Conservation (phyloP, 2,113 vertebrate species). For the Dasypus novemcinctus region DNA sequence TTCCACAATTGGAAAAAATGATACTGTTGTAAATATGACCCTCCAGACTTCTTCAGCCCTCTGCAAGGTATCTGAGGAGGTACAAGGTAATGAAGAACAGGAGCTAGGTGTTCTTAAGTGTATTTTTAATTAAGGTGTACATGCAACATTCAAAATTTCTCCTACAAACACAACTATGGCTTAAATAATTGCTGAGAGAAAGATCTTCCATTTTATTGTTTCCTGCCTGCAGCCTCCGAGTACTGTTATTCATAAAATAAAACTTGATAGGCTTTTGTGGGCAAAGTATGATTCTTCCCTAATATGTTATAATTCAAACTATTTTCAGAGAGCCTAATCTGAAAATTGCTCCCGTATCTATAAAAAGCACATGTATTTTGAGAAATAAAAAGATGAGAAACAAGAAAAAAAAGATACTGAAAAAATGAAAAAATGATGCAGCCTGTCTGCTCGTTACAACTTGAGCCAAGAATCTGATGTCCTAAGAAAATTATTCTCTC, state of each 20-base stretch:
- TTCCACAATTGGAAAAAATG: neutral
- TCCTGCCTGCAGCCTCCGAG: neutral
- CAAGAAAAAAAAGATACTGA: conserved; percentile 56
- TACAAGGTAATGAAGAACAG: neutral
- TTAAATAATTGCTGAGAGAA: neutral
- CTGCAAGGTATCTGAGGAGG: neutral
- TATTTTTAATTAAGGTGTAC: conserved; percentile 7
- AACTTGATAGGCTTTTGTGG: conserved; percentile 33
- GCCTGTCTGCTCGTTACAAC: conserved; percentile 53
- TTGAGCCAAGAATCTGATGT: conserved; percentile 64
- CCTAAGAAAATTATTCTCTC: conserved; percentile 66
- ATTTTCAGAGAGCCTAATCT: conserved; percentile 62
- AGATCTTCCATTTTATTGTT: neutral
- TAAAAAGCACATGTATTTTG: conserved; percentile 73
- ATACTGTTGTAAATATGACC: neutral
- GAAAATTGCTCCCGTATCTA: conserved; percentile 65
- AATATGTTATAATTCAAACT: conserved; percentile 66
- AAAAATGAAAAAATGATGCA: conserved; percentile 43
- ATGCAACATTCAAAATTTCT: neutral
- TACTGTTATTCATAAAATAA: conserved; percentile 53
- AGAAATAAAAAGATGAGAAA: conserved; percentile 75
- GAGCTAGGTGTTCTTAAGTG: neutral
- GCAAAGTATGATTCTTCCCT: conserved; percentile 55
- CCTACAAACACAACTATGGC: neutral
- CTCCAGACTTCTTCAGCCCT: neutral